Percentiles rank a stretch among this genome's conserved stretches.
Conservation (phyloP, 2,888 invertebrate species). For the Lasioglossum calceatum region DNA sequence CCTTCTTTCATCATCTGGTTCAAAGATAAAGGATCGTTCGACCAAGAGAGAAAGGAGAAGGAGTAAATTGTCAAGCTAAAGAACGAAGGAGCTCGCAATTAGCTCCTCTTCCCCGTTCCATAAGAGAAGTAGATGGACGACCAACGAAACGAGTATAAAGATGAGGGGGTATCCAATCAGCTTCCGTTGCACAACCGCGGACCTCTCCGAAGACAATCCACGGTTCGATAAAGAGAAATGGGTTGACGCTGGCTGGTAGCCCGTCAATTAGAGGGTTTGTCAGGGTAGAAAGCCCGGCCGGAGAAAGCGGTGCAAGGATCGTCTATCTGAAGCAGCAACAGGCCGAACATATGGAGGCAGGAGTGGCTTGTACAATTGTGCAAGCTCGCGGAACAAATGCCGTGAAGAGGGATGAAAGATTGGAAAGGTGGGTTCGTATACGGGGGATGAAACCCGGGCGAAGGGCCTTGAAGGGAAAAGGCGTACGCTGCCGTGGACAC, state of each 20-base stretch:
- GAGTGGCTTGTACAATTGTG: conserved; percentile 33
- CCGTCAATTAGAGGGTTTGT: not conserved
- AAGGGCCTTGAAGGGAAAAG: conserved; percentile 32
- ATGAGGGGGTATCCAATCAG: not conserved
- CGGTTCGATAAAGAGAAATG: not conserved
- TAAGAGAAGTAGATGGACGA: not conserved
- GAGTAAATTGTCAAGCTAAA: not conserved
- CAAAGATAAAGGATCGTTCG: no score
- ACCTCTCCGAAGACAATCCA: not conserved
- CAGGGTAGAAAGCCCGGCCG: not conserved
- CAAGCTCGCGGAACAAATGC: conserved; percentile 44
- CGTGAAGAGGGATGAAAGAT: conserved; percentile 52
- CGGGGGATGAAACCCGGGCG: conserved; percentile 58
- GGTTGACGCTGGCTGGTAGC: not conserved
- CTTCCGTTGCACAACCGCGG: not conserved
- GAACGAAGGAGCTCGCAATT: not conserved
- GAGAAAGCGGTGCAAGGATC: not conserved
- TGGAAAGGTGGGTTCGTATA: conserved; percentile 41
- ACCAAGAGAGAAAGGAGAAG: not conserved
- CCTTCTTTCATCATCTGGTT: no score
- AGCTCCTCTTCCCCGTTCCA: not conserved
- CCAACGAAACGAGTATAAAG: not conserved
- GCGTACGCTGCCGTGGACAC: conserved; percentile 36
- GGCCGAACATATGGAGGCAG: conserved; percentile 33
- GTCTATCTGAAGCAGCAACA: conserved; percentile 1